Percentiles rank a stretch among this genome's conserved stretches.
Evolutionary conservation across 1,140 invertebrate genomes (phyloP).

Genomic region (Drosophila nigromelanica): DNA sequence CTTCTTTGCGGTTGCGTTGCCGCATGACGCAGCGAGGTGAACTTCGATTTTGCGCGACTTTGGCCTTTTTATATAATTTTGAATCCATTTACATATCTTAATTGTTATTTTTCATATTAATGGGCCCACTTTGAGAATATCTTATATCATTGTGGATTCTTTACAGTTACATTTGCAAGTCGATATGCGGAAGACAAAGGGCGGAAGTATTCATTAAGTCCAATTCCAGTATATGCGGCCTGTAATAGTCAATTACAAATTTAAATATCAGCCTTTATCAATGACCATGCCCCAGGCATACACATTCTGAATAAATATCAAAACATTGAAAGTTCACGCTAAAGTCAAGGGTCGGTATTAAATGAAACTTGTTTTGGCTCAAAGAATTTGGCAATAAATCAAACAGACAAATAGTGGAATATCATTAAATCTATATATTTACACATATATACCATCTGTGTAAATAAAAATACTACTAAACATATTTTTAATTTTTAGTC

Average conservation of each 20-base stretch:
- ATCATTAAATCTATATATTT: not conserved
- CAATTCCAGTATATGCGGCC: slow-evolving; percentile 34
- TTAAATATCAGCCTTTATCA: not conserved
- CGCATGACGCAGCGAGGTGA: slow-evolving; percentile 58
- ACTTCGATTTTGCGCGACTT: slow-evolving; percentile 69
- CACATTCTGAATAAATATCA: not conserved
- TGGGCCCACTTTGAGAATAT: slow-evolving; percentile 15
- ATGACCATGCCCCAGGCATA: not conserved
- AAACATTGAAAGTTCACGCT: slow-evolving; percentile 21
- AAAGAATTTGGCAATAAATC: slow-evolving; percentile 46
- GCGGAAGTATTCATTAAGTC: slow-evolving; percentile 49
- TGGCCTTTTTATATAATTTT: slow-evolving; percentile 67
- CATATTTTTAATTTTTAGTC: not conserved
- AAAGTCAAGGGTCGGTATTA: slow-evolving; percentile 15
- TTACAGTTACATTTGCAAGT: slow-evolving; percentile 68
- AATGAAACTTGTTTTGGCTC: slow-evolving; percentile 38
- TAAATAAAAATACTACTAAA: not conserved
- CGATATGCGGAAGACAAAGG: slow-evolving; percentile 57
- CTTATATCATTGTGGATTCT: slow-evolving; percentile 26
- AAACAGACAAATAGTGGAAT: slow-evolving; percentile 2
- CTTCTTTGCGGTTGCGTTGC: slow-evolving; percentile 34
- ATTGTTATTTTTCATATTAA: slow-evolving; percentile 43
- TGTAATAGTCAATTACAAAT: slow-evolving; percentile 17
- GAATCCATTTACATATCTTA: slow-evolving; percentile 77
- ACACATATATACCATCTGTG: not conserved